Evolutionary conservation across 2,797 vertebrate genomes (phyloP).

Genomic region (Leontocebus nigricollis): DNA sequence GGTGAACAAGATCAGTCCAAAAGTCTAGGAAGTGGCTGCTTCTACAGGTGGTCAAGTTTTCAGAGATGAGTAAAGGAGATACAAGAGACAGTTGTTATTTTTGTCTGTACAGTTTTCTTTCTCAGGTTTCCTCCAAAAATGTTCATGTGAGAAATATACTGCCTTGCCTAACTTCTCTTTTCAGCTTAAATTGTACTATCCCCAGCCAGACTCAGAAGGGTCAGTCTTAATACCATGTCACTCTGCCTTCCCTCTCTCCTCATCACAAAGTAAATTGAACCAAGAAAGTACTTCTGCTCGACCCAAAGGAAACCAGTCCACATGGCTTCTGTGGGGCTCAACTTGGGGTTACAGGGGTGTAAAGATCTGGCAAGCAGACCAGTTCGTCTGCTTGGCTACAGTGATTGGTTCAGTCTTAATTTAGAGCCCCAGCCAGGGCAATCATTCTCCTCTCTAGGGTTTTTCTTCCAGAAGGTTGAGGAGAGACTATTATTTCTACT

Average conservation of each 20-base stretch:
- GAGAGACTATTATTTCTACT: not conserved
- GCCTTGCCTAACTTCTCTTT: not conserved
- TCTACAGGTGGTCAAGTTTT: not conserved
- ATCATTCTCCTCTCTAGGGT: not conserved
- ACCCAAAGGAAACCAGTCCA: not conserved
- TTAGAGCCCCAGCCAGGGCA: not conserved
- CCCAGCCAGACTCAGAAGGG: not conserved
- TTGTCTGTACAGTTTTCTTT: not conserved
- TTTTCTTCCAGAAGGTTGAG: not conserved
- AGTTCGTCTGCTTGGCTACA: not conserved
- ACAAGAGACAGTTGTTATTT: not conserved
- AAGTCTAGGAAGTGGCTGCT: not conserved
- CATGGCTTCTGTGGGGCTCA: not conserved
- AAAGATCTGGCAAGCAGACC: not conserved
- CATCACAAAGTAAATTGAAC: not conserved
- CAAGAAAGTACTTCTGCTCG: not conserved
- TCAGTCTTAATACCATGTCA: not conserved
- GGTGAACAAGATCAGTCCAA: not conserved
- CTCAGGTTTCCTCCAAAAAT: not conserved
- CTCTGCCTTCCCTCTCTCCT: not conserved
- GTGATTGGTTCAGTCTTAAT: not conserved
- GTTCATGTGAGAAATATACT: not conserved
- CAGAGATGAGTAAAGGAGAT: slow-evolving; percentile 3
- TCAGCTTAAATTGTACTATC: not conserved
- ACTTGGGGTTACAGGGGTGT: not conserved